Base-by-base conservation (phyloP, 2,797 vertebrate genomes). In the Limnodromus scolopaceus region DNA sequence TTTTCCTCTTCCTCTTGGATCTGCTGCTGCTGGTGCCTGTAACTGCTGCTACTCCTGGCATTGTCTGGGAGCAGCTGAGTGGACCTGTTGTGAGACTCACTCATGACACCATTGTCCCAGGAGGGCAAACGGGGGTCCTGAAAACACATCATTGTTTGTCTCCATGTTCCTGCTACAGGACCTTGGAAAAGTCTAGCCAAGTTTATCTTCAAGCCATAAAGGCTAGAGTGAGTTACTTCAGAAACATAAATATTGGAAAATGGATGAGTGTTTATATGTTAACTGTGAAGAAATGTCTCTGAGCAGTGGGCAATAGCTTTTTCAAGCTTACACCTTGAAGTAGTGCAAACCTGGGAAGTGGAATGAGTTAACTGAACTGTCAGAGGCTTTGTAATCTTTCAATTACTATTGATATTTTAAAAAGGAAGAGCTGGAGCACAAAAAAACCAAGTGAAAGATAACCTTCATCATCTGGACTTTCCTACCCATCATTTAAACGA, bases 401-500 rank as follows among this genome's bases (percentile, higher is more conserved):
- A 68, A 2, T 74, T 84, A 63, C 38, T 63, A 46, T 9, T 64
- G 32, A 49, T 80, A 41, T 9, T 61, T 70, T 91, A 65, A 83
- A 77, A 93, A 66, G 8, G 15, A 75, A 77, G 71, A 89, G 36
- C 36, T 60, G 32, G 48, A 90, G 45, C 39, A 75, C 38, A 75
- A 64, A 61, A 76, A 43, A 27, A 0, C 11, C n/a, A 72, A 66
- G 30, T 61, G 38, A 86, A 78, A 89, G 15, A 68, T 69, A 57
- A 74, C 19, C 46, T 77, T 71, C 76, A 64, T 36, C 8, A 6
- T 77, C 91, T 72, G 32, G 53, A 54, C 30, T 85, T 93, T 66
- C 53, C 48, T 86, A 57, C 6, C 9, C 32, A 32, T 86, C 88
- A 90, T 95, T 95, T 77, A 92, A 91, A 84, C 11, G 70, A 96